These are phyloP conservation scores for Nasonovia ribisnigri DNA, from an alignment of 2,888 invertebrate species.

Conservation along the genomic window DNA sequence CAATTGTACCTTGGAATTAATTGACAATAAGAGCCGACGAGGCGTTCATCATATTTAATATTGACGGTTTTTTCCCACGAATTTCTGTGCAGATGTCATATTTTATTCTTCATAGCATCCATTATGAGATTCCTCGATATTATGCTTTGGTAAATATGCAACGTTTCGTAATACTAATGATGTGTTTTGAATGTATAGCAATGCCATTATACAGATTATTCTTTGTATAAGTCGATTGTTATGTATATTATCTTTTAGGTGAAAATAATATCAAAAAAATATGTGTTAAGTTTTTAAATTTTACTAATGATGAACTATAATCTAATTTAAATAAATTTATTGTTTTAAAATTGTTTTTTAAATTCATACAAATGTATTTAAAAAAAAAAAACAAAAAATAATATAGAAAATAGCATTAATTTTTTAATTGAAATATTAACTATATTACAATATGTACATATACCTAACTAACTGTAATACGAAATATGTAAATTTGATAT, in stretches of 20 bases:
- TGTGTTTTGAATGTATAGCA: not conserved
- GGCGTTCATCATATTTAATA: conserved; percentile 17
- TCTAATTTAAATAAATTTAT: not conserved
- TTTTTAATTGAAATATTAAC: not conserved
- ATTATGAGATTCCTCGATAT: not conserved
- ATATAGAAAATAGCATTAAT: not conserved
- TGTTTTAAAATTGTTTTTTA: not conserved
- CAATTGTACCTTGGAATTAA: conserved; percentile 1
- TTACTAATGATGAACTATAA: not conserved
- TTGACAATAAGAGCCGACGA: not conserved
- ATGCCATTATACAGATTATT: conserved; percentile 9
- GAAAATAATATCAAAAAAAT: not conserved
- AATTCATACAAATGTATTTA: not conserved
- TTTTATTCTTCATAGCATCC: not conserved
- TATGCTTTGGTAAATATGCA: not conserved
- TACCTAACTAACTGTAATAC: not conserved
- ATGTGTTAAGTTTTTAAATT: not conserved
- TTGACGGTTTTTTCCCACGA: not conserved
- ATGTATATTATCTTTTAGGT: not conserved
- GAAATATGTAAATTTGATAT: not conserved
- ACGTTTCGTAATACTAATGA: conserved; percentile 32
- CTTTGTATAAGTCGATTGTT: not conserved
- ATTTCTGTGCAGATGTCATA: not conserved
- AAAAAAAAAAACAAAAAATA: not conserved
- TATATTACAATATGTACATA: not conserved